A percentile compares a stretch with the other conserved stretches of the same genome.
Conservation (phyloP, 2,113 vertebrate species). For the Rhodinocichla rosea region DNA sequence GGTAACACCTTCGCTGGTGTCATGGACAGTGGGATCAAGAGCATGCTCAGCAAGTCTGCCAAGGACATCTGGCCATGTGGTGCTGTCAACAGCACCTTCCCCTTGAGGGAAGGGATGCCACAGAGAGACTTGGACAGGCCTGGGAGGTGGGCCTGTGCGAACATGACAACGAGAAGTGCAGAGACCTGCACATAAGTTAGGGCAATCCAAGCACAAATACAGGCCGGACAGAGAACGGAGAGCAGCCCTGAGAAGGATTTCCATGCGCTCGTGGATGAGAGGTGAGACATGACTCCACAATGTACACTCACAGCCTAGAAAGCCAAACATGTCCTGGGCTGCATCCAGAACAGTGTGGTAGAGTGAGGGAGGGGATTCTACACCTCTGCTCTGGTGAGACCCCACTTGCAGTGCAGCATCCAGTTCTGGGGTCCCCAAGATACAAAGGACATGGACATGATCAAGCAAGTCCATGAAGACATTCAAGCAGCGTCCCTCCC, state of each 20-base stretch:
- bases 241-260: not conserved
- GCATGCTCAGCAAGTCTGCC: not conserved
- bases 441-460: not conserved
- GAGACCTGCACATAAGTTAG: not conserved
- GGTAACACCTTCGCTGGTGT: not conserved
- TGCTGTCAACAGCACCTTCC: too few relatives aligned
- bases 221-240: not conserved
- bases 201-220: not conserved
- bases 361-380: not conserved
- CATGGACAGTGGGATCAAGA: not conserved
- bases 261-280: rapidly evolving
- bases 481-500: not conserved
- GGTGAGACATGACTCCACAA: not conserved
- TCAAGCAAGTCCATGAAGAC: not conserved
- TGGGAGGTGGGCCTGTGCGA: not conserved
- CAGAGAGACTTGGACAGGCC: not conserved
- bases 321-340: not conserved
- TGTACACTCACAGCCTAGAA: not conserved
- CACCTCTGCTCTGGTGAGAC: not conserved
- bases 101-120: not conserved
- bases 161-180: not conserved
- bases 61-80: not conserved
- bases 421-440: not conserved
- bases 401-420: not conserved
- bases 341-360: not conserved